Percentiles rank a stretch among this genome's conserved stretches.
These are phyloP conservation scores for Antheraea mylitta DNA, from an alignment of 1,140 invertebrate species.

Conservation along the genomic window DNA sequence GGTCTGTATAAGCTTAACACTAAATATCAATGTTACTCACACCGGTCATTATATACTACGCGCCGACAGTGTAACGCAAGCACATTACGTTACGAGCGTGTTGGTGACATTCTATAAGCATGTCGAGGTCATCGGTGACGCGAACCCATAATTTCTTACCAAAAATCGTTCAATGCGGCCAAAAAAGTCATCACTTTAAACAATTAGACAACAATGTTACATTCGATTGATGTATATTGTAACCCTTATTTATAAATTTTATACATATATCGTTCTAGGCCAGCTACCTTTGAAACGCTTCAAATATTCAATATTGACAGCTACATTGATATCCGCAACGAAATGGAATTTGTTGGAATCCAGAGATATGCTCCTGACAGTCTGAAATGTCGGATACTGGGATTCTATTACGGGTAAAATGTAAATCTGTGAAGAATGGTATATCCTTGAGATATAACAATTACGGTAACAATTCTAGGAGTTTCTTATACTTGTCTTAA, in stretches of 20 bases:
- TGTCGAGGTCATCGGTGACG: too few relatives aligned
- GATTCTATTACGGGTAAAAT: neutral
- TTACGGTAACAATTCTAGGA: neutral
- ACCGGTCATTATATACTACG: too few relatives aligned
- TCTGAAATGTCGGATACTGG: neutral
- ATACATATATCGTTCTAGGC: neutral
- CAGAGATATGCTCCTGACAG: slow-evolving; percentile 14
- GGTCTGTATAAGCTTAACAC: too few relatives aligned
- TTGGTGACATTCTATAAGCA: too few relatives aligned
- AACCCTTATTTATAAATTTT: neutral
- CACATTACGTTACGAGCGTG: too few relatives aligned
- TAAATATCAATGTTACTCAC: too few relatives aligned
- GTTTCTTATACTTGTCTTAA: neutral
- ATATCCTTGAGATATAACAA: neutral
- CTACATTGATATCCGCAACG: slow-evolving; percentile 3
- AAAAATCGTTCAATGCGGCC: too few relatives aligned
- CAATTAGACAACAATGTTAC: too few relatives aligned
- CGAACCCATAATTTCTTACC: too few relatives aligned
- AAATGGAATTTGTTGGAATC: slow-evolving; percentile 21
- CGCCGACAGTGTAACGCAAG: too few relatives aligned
- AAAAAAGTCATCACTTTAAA: too few relatives aligned
- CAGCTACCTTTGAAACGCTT: neutral
- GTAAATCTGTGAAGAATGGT: neutral
- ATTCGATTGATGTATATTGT: too few relatives aligned
- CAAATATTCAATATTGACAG: slow-evolving; percentile 8